Base-by-base conservation (phyloP, 2,888 invertebrate species). In the Leptothorax acervorum region DNA sequence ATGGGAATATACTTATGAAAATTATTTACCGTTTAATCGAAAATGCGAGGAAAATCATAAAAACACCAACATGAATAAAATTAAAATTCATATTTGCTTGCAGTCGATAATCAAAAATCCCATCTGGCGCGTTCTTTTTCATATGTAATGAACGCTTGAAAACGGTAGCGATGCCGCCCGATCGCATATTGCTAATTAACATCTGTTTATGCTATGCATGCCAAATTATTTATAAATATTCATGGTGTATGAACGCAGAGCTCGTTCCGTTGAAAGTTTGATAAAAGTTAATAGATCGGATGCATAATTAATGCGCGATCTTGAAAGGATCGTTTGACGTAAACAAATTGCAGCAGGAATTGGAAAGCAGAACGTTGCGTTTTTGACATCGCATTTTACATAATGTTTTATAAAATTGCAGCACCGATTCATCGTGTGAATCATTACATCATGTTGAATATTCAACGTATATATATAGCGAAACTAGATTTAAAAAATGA, bases 161-260 rank as follows among this genome's bases (percentile, higher is more conserved):
- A 81, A 71, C 79, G 71, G 60, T 71, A 81, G 71, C 79, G 60
- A 71, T 60, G 76, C 45, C 48, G 66, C 5, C 74, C 81, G 78
- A 66, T 71, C 60, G 71, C 82, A 84, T 88, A 87, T 88, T 87
- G 86, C 88, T 90, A 89, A 90, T 89, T 87, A 87, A 88, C 89
- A 86, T 89, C 85, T 85, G 88, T 88, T 90, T 88, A 88, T 88
- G 88, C 87, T 75, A 73, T 51, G 82, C 85, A 63, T 81, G 71
- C 82, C 65, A 73, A 82, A 86, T 85, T 75, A 75, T 68, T 88
- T 85, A 89, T 90, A 89, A 88, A 90, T 89, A 90, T 90, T 89
- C 89, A 89, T 88, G 62, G 71, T 9, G 11, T 71, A 62, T 42
- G 18, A 35, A 48, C 85, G 79, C 60, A 39, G 18, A 60, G 79